Percentiles rank a stretch among this genome's conserved stretches.
Evolutionary conservation across 2,113 vertebrate species (phyloP).

Genomic region (Athene cunicularia): DNA sequence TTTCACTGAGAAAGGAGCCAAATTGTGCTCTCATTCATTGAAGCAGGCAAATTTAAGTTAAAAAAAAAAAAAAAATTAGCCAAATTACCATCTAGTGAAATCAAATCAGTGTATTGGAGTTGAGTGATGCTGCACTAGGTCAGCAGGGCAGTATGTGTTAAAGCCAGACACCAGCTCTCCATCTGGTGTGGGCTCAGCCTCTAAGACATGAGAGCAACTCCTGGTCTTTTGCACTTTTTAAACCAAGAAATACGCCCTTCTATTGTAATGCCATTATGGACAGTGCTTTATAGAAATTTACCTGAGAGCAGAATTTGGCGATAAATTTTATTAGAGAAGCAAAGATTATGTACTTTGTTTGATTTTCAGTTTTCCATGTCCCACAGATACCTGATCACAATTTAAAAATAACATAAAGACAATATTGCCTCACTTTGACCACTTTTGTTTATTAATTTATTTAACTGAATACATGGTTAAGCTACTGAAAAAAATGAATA

Average conservation of each 20-base stretch:
- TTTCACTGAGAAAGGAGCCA: neutral
- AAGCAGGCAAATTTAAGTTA: neutral
- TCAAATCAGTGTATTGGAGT: neutral
- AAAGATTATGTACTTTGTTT: constrained; percentile 26
- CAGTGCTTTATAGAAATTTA: neutral
- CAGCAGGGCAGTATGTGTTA: accelerated
- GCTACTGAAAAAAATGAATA: constrained; percentile 71
- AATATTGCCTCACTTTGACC: constrained; percentile 68
- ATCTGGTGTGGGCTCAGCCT: neutral
- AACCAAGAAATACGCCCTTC: neutral
- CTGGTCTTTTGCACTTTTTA: neutral
- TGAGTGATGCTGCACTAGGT: neutral
- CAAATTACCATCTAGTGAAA: neutral
- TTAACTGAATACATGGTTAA: constrained; percentile 73
- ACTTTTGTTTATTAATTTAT: constrained; percentile 73
- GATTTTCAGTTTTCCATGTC: constrained; percentile 52
- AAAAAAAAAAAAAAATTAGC: neutral
- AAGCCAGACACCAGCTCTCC: neutral
- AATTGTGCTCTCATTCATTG: constrained; percentile 51
- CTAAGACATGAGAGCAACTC: neutral
- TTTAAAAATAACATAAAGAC: constrained; percentile 53
- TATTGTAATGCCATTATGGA: neutral
- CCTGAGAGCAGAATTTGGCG: constrained; percentile 59
- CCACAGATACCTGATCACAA: constrained; percentile 45
- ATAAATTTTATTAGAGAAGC: neutral